Evolutionary conservation across 2,113 vertebrate species (phyloP), one percentile per base, ranked within the genome.

Genomic region (Chamaea fasciata): DNA sequence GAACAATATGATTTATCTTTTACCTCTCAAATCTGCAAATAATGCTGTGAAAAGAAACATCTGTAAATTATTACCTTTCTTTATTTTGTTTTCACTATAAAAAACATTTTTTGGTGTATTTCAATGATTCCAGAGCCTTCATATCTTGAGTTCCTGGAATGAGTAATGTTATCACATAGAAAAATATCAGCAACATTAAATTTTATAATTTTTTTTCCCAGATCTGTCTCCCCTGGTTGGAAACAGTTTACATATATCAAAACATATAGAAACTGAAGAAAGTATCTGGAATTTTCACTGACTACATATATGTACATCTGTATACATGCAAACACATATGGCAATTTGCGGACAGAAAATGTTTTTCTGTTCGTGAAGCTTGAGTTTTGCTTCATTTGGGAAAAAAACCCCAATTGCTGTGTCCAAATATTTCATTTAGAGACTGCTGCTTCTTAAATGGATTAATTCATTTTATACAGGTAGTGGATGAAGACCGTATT

Each of bases 101-200:
- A 37, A 10, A 50, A 13, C 31, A 60, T 60, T 47, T 44, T 35
- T 55, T 57, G 3, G 33, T 75, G 46, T 3, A 26, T 65, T 92
- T 77, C 42, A 33, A 5, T 33, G 28, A 11, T 27, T 86, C 22
- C 35, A 83, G n/a, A 68, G 13, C 7, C 26, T 75, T 79, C 23
- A 39, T 13, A n/a, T 47, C 35, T 47, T 30, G 7, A 47, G 13
- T 19, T 64, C 15, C 31, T 77, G 27, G 64, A 64, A 22, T 22
- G 3, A 6, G 2, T 42, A 53, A 63, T 52, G 7, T 13, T 56
- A 55, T 12, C 12, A 33, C 12, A 33, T 18, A 15, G 26, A 68
- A 89, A 19, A 75, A 50, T 37, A 63, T 12, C 24, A 47, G 3
- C 6, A 47, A 16, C 33, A 41, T 0, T 0, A 59, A 28, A 2